Percentiles rank a stretch among this genome's conserved stretches.
These are phyloP conservation scores for Hexactinellida sp. DNA, from an alignment of 37 sponge, comb jelly and placozoan genomes.

Conservation along the genomic window DNA sequence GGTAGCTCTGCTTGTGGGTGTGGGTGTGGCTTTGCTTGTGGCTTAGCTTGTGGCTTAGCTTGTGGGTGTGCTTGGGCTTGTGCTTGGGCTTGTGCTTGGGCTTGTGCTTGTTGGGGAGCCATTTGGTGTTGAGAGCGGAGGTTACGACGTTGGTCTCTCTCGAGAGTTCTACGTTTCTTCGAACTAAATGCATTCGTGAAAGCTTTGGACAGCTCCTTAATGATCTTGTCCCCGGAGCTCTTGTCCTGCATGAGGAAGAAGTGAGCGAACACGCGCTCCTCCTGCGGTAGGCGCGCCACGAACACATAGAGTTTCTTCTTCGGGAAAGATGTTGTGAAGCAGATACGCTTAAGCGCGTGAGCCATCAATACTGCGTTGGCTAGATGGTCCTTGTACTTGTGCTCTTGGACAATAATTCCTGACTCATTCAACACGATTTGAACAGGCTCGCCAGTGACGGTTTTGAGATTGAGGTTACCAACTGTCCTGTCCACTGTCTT, in stretches of 20 bases:
- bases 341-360: constrained; percentile 40
- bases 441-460: neutral
- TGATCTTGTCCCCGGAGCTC: neutral
- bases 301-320: constrained; percentile 35
- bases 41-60: too few species aligned
- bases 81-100: too few species aligned
- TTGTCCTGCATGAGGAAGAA: constrained; percentile 30
- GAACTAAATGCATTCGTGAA: neutral
- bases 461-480: neutral
- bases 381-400: neutral
- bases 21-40: neutral
- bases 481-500: neutral
- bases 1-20: neutral
- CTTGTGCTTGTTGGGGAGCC: neutral
- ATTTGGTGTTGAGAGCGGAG: neutral
- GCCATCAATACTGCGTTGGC: constrained; percentile 26
- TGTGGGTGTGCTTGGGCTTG: too few species aligned
- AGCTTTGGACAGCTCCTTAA: neutral
- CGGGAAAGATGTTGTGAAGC: constrained; percentile 26
- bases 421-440: neutral
- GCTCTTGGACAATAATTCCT: neutral
- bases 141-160: neutral
- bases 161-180: neutral
- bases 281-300: constrained; percentile 32
- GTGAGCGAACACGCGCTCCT: constrained; percentile 35